Base-by-base conservation (phyloP, 1,140 invertebrate species). In the Rhizoglyphus robini region DNA sequence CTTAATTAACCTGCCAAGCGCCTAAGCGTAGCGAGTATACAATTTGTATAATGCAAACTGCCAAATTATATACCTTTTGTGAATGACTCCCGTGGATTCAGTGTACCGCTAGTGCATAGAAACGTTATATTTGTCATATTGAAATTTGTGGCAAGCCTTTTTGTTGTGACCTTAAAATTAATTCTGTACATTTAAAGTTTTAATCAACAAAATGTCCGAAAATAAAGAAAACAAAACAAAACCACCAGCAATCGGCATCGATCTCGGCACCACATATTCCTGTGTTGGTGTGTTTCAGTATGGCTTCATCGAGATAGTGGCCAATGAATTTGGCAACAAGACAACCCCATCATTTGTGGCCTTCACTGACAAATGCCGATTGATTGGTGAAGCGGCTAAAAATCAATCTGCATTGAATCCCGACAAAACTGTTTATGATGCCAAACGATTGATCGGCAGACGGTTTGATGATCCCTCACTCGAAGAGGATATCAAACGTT, bases 351-450 rank as follows among this genome's bases (percentile, higher is more conserved):
- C 78, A 60, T 82, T 81, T 70, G 81, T 82, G 31, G 81, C 80
- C 4, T 81, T 81, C 72, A 80, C 78, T 1, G 89, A 92, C 57
- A 84, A 85, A 0, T 90, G 94, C 73, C 77, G 90, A 31, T 77
- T 94, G 51, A 94, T 98, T 77, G 94, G 93, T 73, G 92, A 97
- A 78, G 90, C 93, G 54, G 94, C 94, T 48, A 98, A 97, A 74
- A 64, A 97, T 79, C 94, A 98, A 78, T 80, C 96, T 69, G 96
- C 93, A 11, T 90, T 90, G 36, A 97, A 98, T 79, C 93, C 93
- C 0, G 92, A 97, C 73, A 97, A 97, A 74, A 68, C 68, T 18
- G 61, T 69, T 20, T 68, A 65, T 25, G 66, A 65, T 61, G 68
- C 51, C n/a, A 69, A 69, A 49, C 66, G 68, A n/a, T 47, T 96